Evolutionary conservation across 2,888 invertebrate species (phyloP).

Genomic region (Lithophane ornitopus): DNA sequence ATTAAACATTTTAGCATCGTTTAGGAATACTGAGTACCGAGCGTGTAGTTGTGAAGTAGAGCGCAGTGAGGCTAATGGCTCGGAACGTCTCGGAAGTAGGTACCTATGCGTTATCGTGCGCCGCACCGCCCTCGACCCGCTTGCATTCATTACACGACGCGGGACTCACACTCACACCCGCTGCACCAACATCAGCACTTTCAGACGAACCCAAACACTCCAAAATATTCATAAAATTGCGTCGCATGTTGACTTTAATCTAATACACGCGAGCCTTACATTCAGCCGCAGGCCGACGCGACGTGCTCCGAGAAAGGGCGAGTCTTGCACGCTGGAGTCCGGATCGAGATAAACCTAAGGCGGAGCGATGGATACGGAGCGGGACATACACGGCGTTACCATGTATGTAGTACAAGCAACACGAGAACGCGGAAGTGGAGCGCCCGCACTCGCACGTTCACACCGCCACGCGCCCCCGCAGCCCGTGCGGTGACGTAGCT

Average conservation of each 20-base stretch:
- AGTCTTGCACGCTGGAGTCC: neutral
- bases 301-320: neutral
- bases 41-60: conserved; percentile 71
- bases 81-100: conserved; percentile 86
- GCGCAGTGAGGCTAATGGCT: conserved; percentile 83
- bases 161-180: conserved; percentile 25
- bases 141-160: conserved; percentile 74
- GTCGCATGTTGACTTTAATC: neutral
- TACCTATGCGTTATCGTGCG: conserved; percentile 76
- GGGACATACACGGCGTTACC: conserved; percentile 29
- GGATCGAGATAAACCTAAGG: conserved; percentile 10
- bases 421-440: conserved; percentile 63
- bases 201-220: neutral
- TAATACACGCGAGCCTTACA: neutral
- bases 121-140: conserved; percentile 76
- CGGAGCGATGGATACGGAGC: conserved; percentile 13
- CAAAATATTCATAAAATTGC: neutral
- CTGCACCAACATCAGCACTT: conserved; percentile 11
- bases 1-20: conserved; percentile 53
- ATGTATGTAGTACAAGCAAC: conserved; percentile 24
- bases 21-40: conserved; percentile 50
- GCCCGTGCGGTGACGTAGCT: conserved; percentile 4
- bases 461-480: neutral
- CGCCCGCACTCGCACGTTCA: conserved; percentile 32
- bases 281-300: neutral